phyloP scores from a whole-genome alignment of 2,113 vertebrate genomes.

The Mixornis gularis region DNA sequence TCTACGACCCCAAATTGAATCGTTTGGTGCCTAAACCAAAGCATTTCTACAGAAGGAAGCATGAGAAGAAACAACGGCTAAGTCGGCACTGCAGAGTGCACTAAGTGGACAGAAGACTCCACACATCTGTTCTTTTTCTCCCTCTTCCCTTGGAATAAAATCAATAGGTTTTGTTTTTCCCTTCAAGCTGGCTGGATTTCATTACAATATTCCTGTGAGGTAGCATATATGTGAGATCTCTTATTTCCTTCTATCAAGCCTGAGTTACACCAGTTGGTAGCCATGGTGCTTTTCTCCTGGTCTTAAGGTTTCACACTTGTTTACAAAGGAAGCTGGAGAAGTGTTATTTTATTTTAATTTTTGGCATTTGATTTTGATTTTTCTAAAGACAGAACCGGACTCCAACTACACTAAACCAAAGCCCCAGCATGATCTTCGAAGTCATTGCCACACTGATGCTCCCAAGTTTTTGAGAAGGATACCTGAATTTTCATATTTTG shows the following conservation, averaged over 20 bases:
- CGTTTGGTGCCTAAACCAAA: not conserved
- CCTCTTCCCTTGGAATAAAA: constrained; percentile 21
- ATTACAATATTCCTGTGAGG: constrained; percentile 37
- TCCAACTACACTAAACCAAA: not conserved
- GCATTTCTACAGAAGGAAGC: not conserved
- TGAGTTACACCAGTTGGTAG: not conserved
- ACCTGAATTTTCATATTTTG: not conserved
- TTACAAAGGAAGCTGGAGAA: not conserved
- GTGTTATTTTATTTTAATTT: not conserved
- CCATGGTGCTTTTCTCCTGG: not conserved
- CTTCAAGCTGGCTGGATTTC: constrained; percentile 19
- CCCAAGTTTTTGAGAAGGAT: not conserved
- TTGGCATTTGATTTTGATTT: not conserved
- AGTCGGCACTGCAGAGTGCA: not conserved
- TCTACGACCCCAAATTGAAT: not conserved
- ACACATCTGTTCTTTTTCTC: constrained; percentile 9
- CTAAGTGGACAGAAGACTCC: not conserved
- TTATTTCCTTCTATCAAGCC: not conserved
- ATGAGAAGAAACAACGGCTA: not conserved
- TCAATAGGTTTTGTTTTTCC: constrained; percentile 18
- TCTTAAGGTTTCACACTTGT: not conserved
- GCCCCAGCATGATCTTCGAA: not conserved
- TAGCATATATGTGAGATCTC: not conserved
- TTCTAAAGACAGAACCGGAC: not conserved
- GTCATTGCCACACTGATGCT: not conserved